A percentile compares a stretch with the other conserved stretches of the same genome.
Evolutionary conservation across 92 coral and sea anemone genomes (phyloP).

Genomic region (Umimayanthus chanpuru): DNA sequence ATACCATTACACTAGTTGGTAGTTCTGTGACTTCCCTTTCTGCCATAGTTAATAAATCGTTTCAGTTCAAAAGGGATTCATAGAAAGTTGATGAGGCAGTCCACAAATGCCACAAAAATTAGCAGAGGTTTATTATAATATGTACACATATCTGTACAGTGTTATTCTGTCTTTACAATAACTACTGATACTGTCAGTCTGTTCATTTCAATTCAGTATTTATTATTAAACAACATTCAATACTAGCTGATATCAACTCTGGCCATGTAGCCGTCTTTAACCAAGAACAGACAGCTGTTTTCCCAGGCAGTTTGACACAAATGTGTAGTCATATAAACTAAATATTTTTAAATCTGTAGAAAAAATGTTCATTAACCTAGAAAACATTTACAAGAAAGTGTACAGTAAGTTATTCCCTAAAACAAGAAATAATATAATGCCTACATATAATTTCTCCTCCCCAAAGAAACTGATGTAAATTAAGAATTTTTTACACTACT

Average conservation of each 20-base stretch:
- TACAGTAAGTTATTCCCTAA: not conserved
- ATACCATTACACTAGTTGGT: too few relatives aligned
- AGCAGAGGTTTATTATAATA: constrained; percentile 45
- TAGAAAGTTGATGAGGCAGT: too few relatives aligned
- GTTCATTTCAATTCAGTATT: not conserved
- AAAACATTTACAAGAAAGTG: constrained; percentile 22
- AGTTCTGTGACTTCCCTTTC: too few relatives aligned
- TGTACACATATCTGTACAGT: constrained; percentile 41
- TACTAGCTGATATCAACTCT: not conserved
- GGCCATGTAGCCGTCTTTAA: not conserved
- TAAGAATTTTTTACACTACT: not conserved
- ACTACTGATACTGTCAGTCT: not conserved
- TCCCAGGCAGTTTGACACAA: not conserved
- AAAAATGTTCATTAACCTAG: constrained; percentile 18
- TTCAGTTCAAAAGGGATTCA: too few relatives aligned
- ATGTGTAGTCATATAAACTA: constrained; percentile 11
- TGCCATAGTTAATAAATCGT: too few relatives aligned
- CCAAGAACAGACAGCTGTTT: not conserved
- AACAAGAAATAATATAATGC: constrained; percentile 3
- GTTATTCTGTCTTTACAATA: constrained; percentile 9
- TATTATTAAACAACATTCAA: constrained; percentile 22
- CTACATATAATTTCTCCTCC: not conserved
- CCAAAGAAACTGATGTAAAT: not conserved
- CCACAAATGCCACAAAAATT: constrained; percentile 16
- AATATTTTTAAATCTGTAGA: constrained; percentile 33